These are phyloP conservation scores for Epistrophe eligans DNA, from an alignment of 2,888 invertebrate genomes.

Conservation along the genomic window DNA sequence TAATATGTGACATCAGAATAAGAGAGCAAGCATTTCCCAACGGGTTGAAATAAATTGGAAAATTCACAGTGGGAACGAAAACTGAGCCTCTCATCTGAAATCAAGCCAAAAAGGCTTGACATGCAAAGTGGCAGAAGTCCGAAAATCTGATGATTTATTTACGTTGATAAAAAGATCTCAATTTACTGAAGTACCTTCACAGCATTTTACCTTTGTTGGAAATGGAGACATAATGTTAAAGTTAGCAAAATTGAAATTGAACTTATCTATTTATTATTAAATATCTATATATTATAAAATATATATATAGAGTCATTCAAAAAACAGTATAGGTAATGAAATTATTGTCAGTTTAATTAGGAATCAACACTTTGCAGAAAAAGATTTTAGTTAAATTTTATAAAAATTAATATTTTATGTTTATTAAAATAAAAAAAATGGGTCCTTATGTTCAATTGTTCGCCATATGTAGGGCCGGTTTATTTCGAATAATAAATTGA, in stretches of 20 bases:
- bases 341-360: no score
- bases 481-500: no score
- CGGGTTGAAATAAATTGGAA: constrained; percentile 40
- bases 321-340: no score
- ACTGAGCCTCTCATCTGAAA: neutral
- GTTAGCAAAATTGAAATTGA: neutral
- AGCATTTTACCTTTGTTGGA: constrained; percentile 30
- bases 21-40: constrained; percentile 14
- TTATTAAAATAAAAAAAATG: no score
- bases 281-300: no score
- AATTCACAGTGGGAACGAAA: constrained; percentile 15
- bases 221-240: constrained; percentile 47
- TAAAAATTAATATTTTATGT: no score
- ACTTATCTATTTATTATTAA: neutral
- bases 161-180: constrained; percentile 45
- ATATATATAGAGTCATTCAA: no score
- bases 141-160: constrained; percentile 66
- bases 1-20: constrained; percentile 65
- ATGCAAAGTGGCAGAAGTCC: constrained; percentile 48
- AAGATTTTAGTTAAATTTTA: no score
- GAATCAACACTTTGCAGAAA: no score
- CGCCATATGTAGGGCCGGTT: no score
- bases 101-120: constrained; percentile 24
- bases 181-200: constrained; percentile 14
- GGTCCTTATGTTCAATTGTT: no score